Base-by-base conservation (phyloP, 2,113 vertebrate species). In the Austrofundulus limnaeus region DNA sequence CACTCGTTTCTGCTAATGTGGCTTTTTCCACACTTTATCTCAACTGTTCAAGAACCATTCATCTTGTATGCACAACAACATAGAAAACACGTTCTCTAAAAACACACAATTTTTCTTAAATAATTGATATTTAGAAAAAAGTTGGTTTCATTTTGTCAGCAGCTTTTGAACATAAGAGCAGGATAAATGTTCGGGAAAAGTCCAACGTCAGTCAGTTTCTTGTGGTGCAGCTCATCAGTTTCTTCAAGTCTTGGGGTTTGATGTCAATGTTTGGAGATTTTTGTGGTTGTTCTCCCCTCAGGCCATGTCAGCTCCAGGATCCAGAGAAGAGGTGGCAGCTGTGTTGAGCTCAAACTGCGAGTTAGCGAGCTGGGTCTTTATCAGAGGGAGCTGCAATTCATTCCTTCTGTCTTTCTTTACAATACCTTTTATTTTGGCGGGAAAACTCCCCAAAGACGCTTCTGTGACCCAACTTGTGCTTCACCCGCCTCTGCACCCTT, bases 371-470 rank as follows among this genome's bases (percentile, higher is more conserved):
- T 9, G 5, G 56, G 42, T 55, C 69, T 64, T 81, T 48, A 1
- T 51, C 70, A 76, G 56, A 57, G 70, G 66, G 70, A 59, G 57
- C 62, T 12, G 49, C 64, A 65, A 79, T 87, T 86, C 75, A 80
- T 56, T 70, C 80, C 51, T 38, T 75, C 72, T 71, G 74, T 81
- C 72, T 70, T 70, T 48, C 59, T 81, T 75, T 66, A 77, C 87
- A 84, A 84, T 83, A 63, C 68, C 19, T 64, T 52, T 51, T 60
- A 19, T 90, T 91, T 89, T 89, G 91, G 91, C 85, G 88, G 90
- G 90, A 91, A 91, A 90, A 25, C 48, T 54, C 61, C 66, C 25
- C 25, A 74, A 78, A 85, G 81, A 80, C 53, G 49, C 77, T 79
- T 55, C 70, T 75, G 77, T 84, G 78, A 78, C 73, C 81, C 72